Conservation (phyloP, 2,113 vertebrate genomes). For the Eudyptes chrysolophus region DNA sequence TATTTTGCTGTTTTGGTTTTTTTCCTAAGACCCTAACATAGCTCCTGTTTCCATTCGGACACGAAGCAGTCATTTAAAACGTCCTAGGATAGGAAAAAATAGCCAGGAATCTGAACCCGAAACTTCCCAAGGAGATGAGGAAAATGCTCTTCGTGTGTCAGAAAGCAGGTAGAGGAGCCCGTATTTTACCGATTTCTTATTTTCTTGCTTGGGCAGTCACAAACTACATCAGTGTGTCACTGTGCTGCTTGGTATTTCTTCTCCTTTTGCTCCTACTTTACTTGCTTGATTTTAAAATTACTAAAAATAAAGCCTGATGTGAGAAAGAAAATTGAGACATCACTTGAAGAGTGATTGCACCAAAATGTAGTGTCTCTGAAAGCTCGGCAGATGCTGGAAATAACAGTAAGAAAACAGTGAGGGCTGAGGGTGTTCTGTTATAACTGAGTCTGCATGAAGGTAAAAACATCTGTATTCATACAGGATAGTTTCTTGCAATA, state of each 20-base stretch:
- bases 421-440: neutral
- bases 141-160: neutral
- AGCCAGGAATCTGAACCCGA: constrained; percentile 36
- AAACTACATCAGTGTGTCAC: neutral
- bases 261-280: neutral
- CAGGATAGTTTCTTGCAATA: neutral
- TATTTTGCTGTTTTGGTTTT: neutral
- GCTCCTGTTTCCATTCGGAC: constrained; percentile 24
- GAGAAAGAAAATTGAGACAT: neutral
- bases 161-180: constrained; percentile 62
- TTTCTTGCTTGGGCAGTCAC: neutral
- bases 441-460: neutral
- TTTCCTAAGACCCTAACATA: constrained; percentile 41
- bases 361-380: neutral
- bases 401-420: neutral
- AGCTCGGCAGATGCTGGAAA: neutral
- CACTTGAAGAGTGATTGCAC: neutral
- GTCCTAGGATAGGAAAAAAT: constrained; percentile 62
- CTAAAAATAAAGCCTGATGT: neutral
- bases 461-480: neutral
- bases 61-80: constrained; percentile 69
- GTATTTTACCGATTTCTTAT: neutral
- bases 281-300: neutral
- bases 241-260: neutral
- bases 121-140: constrained; percentile 32